Evolutionary conservation across 2,888 invertebrate genomes (phyloP), one percentile per base, ranked within the genome.

Genomic region (Imbricaverruca yamaguchii): DNA sequence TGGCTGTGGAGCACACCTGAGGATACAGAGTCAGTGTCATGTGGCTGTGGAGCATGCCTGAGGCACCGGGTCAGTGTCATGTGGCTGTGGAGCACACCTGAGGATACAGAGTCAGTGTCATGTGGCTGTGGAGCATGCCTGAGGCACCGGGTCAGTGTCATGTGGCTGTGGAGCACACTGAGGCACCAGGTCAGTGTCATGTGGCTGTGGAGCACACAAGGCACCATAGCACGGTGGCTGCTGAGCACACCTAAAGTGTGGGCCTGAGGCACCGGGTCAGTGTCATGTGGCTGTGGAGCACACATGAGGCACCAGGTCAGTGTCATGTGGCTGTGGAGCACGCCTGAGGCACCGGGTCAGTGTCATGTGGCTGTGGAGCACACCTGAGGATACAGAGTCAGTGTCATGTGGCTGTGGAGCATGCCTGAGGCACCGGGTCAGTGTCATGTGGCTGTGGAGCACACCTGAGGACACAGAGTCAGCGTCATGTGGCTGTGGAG

Each of bases 31-130:
- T 13, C 18, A 8, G 23, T n/a, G 13, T 63, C 61, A 97, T 97
- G 86, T 94, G 93, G 84, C 93, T 92, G 87, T 96, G 95, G 82
- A 94, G 93, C 97, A 80, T 97, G 92, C n/a, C 80, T 96, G 96
- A 39, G 97, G 3, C 96, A 96, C 97, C 97, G 97, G 55, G 97
- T 95, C 81, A 97, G 88, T 0, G 97, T 96, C 96, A 97, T 97
- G 86, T 94, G 93, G 84, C 93, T 92, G 87, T 96, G 95, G 82
- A 94, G 93, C 97, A 80, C 97, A 12, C 61, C 61, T 63, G 61
- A 18, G 61, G 61, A 21, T 4, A 63, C 61, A 8, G 12, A 18
- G 21, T 92, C n/a, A 97, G 89, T 0, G 97, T 97, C 80, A 96
- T 96, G 39, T 97, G 87, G 3, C 96, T 96, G 61, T 63, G 61